Evolutionary conservation across 2,888 invertebrate species (phyloP).

Genomic region (Priocnemis perturbator): DNA sequence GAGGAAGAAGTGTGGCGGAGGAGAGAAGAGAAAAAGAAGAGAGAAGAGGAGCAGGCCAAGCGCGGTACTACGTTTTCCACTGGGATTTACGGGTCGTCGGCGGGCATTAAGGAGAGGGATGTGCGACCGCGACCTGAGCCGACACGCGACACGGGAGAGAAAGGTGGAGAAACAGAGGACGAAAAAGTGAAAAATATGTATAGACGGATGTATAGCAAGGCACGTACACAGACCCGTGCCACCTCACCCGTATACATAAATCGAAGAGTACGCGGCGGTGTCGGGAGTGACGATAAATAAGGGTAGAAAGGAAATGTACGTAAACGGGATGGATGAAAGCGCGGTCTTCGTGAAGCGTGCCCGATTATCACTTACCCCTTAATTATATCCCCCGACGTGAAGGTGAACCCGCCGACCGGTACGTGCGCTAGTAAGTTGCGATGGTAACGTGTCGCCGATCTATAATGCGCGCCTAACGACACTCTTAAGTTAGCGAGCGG

Average conservation of each 20-base stretch:
- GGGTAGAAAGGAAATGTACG: neutral
- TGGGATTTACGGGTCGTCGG: conserved; percentile 55
- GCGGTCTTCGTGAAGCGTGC: neutral
- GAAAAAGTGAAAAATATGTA: neutral
- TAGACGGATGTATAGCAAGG: too few species aligned
- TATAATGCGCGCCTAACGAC: too few species aligned
- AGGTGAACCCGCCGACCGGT: neutral
- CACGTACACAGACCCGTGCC: too few species aligned
- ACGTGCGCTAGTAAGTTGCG: neutral
- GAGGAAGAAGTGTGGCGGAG: conserved; percentile 1
- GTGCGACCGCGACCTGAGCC: conserved; percentile 43
- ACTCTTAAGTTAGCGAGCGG: too few species aligned
- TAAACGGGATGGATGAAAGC: conserved; percentile 6
- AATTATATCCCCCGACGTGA: conserved; percentile 46
- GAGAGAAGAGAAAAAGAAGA: conserved; percentile 17
- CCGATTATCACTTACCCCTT: conserved; percentile 35
- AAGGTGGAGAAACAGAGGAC: neutral
- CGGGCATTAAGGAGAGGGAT: conserved; percentile 53
- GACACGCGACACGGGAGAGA: conserved; percentile 40
- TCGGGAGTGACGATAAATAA: neutral
- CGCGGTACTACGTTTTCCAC: conserved; percentile 48
- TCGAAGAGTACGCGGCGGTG: neutral
- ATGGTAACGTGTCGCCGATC: neutral
- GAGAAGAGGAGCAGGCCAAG: conserved; percentile 22
- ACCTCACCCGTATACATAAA: too few species aligned